Evolutionary conservation across 2,797 vertebrate species (phyloP), one percentile per base, ranked within the genome.

Genomic region (Oreortyx pictus): DNA sequence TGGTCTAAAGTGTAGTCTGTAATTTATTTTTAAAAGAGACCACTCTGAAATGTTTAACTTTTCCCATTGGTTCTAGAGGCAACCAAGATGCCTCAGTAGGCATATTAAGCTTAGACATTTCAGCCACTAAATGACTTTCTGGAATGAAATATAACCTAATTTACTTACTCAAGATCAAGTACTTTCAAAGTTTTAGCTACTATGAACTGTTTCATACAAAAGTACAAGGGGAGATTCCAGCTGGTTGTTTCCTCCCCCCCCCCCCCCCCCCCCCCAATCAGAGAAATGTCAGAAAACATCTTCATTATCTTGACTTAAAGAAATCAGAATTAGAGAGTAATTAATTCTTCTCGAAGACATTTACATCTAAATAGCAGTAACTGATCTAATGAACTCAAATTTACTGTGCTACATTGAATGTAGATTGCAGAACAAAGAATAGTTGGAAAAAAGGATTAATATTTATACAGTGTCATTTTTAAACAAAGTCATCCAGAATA

Each of bases 301-400:
- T 95, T 94, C 19, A 90, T 93, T 93, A 76, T 65, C 33, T 44
- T 4, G 2, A 74, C 22, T 88, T 86, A 8, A 17, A 77, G 71
- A 59, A 67, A 50, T 27, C n/a, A 67, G 25, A 76, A 91, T 77
- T 82, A 77, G 54, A 68, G 35, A 56, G 33, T 68, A 87, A 94
- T 94, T 96, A 95, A 94, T 94, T 82, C 73, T 88, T 13, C 86
- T 94, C 88, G 44, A 95, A 95, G 75, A 86, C 73, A 95, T 96
- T 94, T 96, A 93, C 91, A 95, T 95, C 90, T 95, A 91, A 97
- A 96, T 90, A 94, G 88, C 59, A 82, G 79, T 81, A 95, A 93
- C 72, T 94, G 73, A 96, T 96, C 87, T 92, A 93, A 91, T 95
- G 92, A 96, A 95, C 81, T 81, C 65, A 93, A 87, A 96, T 76